These are phyloP conservation scores for Drosophila micromelanica DNA, from an alignment of 1,140 invertebrate species.

Conservation along the genomic window DNA sequence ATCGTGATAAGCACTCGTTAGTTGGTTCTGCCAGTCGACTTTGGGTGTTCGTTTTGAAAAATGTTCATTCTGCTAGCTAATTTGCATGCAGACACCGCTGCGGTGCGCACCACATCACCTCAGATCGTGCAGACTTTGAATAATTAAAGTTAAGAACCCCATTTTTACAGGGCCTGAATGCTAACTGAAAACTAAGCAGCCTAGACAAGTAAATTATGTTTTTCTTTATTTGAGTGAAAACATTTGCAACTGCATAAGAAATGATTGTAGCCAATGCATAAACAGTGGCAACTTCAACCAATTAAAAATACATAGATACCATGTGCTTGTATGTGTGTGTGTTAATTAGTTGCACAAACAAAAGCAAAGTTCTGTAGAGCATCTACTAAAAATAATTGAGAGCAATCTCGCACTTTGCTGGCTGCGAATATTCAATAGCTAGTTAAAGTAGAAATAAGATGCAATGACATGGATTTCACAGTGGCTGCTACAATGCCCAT, in stretches of 20 bases:
- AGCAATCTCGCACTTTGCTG: too few relatives aligned
- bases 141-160: slow-evolving; percentile 46
- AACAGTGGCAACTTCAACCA: background rate
- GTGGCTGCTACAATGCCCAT: too few relatives aligned
- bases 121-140: slow-evolving; percentile 28
- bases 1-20: slow-evolving; percentile 44
- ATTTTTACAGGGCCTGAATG: too few relatives aligned
- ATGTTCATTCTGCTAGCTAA: slow-evolving; percentile 63
- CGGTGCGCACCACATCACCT: slow-evolving; percentile 27
- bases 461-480: too few relatives aligned
- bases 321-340: background rate
- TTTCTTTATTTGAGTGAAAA: background rate
- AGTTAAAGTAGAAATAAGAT: too few relatives aligned
- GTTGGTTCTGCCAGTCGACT: slow-evolving; percentile 21
- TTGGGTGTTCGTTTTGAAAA: slow-evolving; percentile 24
- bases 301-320: background rate
- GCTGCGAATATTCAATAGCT: background rate
- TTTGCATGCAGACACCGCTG: slow-evolving; percentile 57
- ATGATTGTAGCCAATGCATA: slow-evolving; percentile 16
- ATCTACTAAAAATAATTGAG: background rate
- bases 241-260: slow-evolving; percentile 26
- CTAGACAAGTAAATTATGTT: slow-evolving; percentile 3
- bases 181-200: background rate
- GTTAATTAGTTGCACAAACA: slow-evolving; percentile 3
- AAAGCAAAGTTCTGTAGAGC: background rate